Evolutionary conservation across 2,113 vertebrate species (phyloP).

Genomic region (Petrocephalus zakoni): DNA sequence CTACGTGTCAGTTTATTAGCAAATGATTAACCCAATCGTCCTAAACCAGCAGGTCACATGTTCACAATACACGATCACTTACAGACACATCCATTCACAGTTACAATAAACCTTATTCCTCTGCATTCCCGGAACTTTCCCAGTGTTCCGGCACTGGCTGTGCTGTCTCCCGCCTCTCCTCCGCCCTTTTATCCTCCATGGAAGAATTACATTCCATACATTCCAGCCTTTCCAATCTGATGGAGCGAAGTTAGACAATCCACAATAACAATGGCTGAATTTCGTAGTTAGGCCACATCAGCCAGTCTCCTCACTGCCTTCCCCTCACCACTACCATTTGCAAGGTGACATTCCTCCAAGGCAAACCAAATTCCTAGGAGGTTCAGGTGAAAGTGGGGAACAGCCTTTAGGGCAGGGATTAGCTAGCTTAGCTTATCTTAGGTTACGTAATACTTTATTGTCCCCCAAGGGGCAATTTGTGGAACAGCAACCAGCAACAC

Average conservation of each 20-base stretch:
- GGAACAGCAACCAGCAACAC: no score
- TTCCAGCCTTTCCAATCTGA: background rate
- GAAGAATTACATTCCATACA: background rate
- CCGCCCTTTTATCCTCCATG: background rate
- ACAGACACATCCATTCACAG: background rate
- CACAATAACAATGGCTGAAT: background rate
- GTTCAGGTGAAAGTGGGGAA: background rate
- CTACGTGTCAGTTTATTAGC: slow-evolving; percentile 47
- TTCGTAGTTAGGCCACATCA: background rate
- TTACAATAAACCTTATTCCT: background rate
- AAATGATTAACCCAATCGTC: background rate
- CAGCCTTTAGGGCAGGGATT: background rate
- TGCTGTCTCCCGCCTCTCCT: background rate
- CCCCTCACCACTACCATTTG: background rate
- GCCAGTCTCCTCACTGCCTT: background rate
- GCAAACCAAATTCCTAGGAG: background rate
- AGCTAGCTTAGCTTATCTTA: no score
- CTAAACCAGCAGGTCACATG: background rate
- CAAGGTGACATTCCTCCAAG: background rate
- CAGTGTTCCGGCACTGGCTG: background rate
- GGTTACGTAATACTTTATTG: no score
- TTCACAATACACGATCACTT: background rate
- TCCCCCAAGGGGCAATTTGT: no score
- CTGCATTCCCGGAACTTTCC: background rate
- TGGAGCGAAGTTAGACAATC: background rate